Percentiles rank a stretch among this genome's conserved stretches.
phyloP scores from a whole-genome alignment of 1,140 invertebrate species.

The Oreohelix idahoensis region DNA sequence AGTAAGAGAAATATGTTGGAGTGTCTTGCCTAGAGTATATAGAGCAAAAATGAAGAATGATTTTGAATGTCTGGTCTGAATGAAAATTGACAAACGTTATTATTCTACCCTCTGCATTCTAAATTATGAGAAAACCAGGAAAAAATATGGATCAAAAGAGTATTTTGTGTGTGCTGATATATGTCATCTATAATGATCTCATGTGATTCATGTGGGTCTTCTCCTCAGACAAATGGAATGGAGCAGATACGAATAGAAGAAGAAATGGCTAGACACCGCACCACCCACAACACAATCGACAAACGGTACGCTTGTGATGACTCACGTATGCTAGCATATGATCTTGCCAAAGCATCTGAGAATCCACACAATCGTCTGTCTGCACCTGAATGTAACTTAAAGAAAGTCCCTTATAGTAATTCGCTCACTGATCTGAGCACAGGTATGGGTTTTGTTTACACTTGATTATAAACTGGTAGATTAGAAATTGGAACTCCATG shows the following conservation, averaged over 20 bases:
- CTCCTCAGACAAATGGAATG: slow-evolving; percentile 77
- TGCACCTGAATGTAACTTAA: slow-evolving; percentile 76
- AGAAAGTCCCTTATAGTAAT: slow-evolving; percentile 91
- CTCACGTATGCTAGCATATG: slow-evolving; percentile 90
- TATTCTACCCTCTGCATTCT: too few relatives aligned
- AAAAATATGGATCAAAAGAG: too few relatives aligned
- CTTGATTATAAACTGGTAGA: too few relatives aligned
- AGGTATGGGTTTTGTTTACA: slow-evolving; percentile 80
- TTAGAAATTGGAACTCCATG: too few relatives aligned
- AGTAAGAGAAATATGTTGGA: too few relatives aligned
- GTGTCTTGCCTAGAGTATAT: too few relatives aligned
- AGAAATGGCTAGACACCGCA: slow-evolving; percentile 90
- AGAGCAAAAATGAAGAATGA: too few relatives aligned
- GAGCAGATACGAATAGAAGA: slow-evolving; percentile 83
- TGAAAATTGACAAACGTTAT: too few relatives aligned
- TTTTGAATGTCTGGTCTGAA: too few relatives aligned
- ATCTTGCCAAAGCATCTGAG: slow-evolving; percentile 76
- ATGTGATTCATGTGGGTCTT: neutral
- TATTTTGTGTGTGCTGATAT: too few relatives aligned
- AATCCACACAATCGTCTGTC: slow-evolving; percentile 75
- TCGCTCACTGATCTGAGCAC: slow-evolving; percentile 94
- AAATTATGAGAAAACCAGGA: too few relatives aligned
- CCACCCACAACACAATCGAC: slow-evolving; percentile 84
- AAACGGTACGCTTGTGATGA: slow-evolving; percentile 73
- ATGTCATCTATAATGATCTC: too few relatives aligned